Percentiles rank a stretch among this genome's conserved stretches.
Evolutionary conservation across 2,888 invertebrate genomes (phyloP).

Genomic region (Alloscopus bannaensis): DNA sequence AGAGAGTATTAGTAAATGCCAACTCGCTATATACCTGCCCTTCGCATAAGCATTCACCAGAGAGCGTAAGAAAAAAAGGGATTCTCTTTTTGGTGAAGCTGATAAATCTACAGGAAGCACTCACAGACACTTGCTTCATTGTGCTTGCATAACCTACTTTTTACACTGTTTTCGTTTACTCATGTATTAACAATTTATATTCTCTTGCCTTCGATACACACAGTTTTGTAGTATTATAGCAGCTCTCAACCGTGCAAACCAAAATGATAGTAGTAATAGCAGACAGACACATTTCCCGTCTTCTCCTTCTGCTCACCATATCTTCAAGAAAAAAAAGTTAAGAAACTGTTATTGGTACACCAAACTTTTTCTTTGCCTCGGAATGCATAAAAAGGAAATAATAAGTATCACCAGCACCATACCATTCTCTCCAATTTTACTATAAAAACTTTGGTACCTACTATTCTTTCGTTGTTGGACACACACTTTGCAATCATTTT

Average conservation of each 20-base stretch:
- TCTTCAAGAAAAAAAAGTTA: no score
- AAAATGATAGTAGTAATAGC: no score
- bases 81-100: neutral
- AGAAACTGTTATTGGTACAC: no score
- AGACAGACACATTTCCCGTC: no score
- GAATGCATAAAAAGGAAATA: neutral
- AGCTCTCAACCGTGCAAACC: no score
- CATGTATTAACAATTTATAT: conserved; percentile 30
- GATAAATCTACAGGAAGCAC: conserved; percentile 16
- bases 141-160: conserved; percentile 13
- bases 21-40: no score
- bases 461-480: no score
- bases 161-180: conserved; percentile 15
- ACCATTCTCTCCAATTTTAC: conserved; percentile 2
- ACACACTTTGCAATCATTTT: no score
- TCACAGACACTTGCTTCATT: neutral
- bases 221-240: no score
- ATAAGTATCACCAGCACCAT: neutral
- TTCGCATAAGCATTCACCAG: no score
- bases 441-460: no score
- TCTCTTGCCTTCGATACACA: conserved; percentile 5
- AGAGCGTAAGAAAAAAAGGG: neutral
- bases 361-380: neutral
- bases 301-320: neutral
- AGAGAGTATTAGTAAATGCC: neutral